Evolutionary conservation across 2,888 invertebrate species (phyloP), one percentile per base, ranked within the genome.

Genomic region (Chymomyza caudatula): DNA sequence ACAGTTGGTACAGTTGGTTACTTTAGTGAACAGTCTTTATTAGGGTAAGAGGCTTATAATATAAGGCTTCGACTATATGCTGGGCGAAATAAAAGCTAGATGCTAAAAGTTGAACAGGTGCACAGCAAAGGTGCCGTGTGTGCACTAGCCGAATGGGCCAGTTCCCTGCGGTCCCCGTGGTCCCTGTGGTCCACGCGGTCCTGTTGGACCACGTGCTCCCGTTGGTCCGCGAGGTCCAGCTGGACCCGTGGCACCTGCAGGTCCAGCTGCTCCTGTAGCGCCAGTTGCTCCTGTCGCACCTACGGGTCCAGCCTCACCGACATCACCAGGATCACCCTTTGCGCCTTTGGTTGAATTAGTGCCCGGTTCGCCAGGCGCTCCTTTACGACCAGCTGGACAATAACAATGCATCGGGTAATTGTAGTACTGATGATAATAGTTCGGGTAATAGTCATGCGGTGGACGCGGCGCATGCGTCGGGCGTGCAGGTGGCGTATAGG

Each of bases 211-310:
- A 0, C 11, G 8, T 11, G 29, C 2, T n/a, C 59, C 59, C 2
- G 20, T 29, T 20, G 51, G 51, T 4, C 49, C 59, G 3, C 5
- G 19, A 13, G 23, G 3, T 2, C 13, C 25, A n/a, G n/a, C 3
- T 4, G 19, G 53, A 23, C 59, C 49, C 4, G 20, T 42, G 8
- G 37, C 22, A 1, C 72, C 72, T 0, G 69, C 56, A 15, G 55
- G 59, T 2, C 71, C 72, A 4, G 67, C 64, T 6, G 64, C 54
- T 0, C 72, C 72, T 13, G 61, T 67, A 1, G 51, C 59, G 0
- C 71, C 71, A 4, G 61, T 60, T 6, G 67, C 20, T 4, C 71
- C 72, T 1, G 63, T 71, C 0, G 54, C 60, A 2, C 71, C 71
- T 3, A 59, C 43, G 3, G 52, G 23, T 0, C 71, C 71, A 5